Conservation (phyloP, 2,113 vertebrate species). For the Azemiops feae region DNA sequence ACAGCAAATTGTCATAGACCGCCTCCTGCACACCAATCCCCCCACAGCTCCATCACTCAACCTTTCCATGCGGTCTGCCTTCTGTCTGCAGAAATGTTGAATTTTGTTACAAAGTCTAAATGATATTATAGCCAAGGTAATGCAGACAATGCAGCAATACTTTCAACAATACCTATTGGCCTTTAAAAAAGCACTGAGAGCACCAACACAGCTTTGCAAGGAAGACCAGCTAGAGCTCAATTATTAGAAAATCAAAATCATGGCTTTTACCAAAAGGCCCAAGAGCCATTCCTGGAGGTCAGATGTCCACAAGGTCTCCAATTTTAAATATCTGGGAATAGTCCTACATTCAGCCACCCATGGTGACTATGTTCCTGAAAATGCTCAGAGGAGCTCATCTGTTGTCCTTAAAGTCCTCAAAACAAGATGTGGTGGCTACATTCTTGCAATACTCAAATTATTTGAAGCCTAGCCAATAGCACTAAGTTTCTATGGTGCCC, state of each 20-base stretch:
- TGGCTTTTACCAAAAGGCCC: background rate
- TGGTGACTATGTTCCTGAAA: too few species aligned
- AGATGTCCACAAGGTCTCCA: background rate
- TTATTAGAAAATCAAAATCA: background rate
- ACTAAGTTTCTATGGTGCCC: too few species aligned
- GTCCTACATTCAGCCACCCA: too few species aligned
- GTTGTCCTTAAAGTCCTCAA: too few species aligned
- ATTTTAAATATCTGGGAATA: background rate
- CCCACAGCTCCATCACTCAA: background rate
- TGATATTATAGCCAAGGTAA: background rate
- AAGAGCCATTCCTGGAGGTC: background rate
- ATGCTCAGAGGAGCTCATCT: too few species aligned
- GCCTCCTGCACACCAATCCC: too few species aligned
- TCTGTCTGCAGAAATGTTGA: background rate
- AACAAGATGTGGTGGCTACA: too few species aligned
- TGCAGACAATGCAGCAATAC: background rate
- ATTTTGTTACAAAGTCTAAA: background rate
- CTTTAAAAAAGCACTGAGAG: background rate
- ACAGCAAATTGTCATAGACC: too few species aligned
- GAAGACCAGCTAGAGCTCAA: background rate
- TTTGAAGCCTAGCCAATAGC: too few species aligned
- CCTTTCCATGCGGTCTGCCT: background rate
- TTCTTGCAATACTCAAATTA: too few species aligned
- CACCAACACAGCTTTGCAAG: background rate
- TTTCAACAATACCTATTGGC: background rate